A percentile compares a stretch with the other conserved stretches of the same genome.
phyloP scores from a whole-genome alignment of 2,888 invertebrate genomes.

The Pollenia amentaria region DNA sequence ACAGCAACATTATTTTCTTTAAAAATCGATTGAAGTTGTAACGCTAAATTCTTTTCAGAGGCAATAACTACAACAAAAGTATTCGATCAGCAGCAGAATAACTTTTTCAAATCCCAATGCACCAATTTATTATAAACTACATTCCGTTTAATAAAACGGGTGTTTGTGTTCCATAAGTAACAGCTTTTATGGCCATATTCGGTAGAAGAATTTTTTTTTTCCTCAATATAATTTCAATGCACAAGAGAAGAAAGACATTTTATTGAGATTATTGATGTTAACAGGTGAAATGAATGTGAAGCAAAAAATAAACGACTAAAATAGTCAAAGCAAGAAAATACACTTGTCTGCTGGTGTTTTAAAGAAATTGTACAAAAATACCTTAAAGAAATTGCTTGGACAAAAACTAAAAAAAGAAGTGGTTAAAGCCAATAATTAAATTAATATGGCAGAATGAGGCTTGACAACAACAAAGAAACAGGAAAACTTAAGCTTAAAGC shows the following conservation, averaged over 20 bases:
- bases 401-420: slow-evolving; percentile 13
- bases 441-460: slow-evolving; percentile 40
- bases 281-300: slow-evolving; percentile 50
- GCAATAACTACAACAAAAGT: background rate
- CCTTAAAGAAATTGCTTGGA: slow-evolving; percentile 48
- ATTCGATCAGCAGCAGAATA: background rate
- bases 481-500: slow-evolving; percentile 11
- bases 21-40: slow-evolving; percentile 37
- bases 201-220: slow-evolving; percentile 46
- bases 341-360: slow-evolving; percentile 46
- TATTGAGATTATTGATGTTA: slow-evolving; percentile 47
- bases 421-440: slow-evolving; percentile 61
- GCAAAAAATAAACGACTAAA: slow-evolving; percentile 27
- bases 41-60: slow-evolving; percentile 50
- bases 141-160: slow-evolving; percentile 64
- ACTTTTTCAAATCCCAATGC: slow-evolving; percentile 67
- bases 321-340: slow-evolving; percentile 51
- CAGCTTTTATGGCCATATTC: slow-evolving; percentile 57
- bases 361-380: slow-evolving; percentile 38
- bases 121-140: slow-evolving; percentile 71
- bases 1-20: slow-evolving; percentile 52
- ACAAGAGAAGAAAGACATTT: slow-evolving; percentile 29
- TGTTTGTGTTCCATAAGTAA: slow-evolving; percentile 57
- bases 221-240: background rate
- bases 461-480: background rate